phyloP scores from a whole-genome alignment of 2,888 invertebrate species.

The Pandemis corylana region DNA sequence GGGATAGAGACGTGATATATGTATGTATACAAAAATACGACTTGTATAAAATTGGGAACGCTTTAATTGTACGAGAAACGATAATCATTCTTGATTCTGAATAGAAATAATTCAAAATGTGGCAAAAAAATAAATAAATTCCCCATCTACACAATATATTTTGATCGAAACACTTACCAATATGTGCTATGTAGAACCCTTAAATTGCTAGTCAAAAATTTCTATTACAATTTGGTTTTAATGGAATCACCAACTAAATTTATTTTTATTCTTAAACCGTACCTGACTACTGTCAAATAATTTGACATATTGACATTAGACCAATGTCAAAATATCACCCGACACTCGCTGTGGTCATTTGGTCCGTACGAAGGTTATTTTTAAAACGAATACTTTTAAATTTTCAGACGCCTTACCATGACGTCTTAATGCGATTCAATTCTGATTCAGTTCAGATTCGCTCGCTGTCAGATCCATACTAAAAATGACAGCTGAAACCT shows the following conservation, averaged over 20 bases:
- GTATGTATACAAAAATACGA: no score
- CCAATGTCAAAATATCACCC: not conserved
- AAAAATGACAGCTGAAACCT: no score
- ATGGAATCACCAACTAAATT: slow-evolving; percentile 15
- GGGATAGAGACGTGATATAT: no score
- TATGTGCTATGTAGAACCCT: not conserved
- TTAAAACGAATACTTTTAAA: not conserved
- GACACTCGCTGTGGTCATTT: not conserved
- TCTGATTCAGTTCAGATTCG: no score
- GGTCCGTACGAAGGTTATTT: not conserved
- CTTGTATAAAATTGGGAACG: no score
- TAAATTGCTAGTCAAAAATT: not conserved
- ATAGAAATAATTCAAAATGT: no score
- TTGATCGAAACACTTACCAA: not conserved
- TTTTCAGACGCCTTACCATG: not conserved
- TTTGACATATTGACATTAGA: slow-evolving; percentile 7
- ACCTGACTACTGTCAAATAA: slow-evolving; percentile 6
- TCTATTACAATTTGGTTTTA: slow-evolving; percentile 12
- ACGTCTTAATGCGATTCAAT: no score
- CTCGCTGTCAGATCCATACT: no score
- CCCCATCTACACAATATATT: not conserved
- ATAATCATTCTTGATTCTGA: no score
- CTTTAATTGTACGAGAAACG: no score
- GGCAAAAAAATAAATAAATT: no score
- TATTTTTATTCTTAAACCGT: not conserved